A percentile compares a stretch with the other conserved stretches of the same genome.
Evolutionary conservation across 1,140 invertebrate species (phyloP).

Genomic region (Notospermus geniculatus): DNA sequence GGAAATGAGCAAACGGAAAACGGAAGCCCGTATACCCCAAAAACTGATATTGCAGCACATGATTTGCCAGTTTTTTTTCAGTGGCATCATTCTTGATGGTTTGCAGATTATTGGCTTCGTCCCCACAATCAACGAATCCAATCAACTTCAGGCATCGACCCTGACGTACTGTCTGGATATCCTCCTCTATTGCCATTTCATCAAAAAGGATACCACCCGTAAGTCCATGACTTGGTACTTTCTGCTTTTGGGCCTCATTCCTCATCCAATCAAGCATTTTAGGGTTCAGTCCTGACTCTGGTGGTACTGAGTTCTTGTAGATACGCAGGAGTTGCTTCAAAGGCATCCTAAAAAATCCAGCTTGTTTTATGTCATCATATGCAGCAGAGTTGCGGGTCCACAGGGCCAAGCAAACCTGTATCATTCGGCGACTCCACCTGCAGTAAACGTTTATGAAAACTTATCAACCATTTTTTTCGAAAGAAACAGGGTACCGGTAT

Average conservation of each 20-base stretch:
- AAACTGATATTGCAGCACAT: background rate
- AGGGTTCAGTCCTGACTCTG: background rate
- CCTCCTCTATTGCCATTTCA: background rate
- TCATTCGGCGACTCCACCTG: too few relatives aligned
- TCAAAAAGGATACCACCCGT: background rate
- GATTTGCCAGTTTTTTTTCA: background rate
- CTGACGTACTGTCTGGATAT: background rate
- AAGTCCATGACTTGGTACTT: background rate
- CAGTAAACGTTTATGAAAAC: too few relatives aligned
- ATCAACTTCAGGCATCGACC: background rate
- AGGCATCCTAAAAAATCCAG: background rate
- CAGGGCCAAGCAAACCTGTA: background rate
- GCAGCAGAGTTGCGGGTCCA: background rate
- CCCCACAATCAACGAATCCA: background rate
- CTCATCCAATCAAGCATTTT: background rate
- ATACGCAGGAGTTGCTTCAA: background rate
- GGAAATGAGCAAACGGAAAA: background rate
- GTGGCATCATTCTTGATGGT: background rate
- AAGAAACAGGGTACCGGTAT: too few relatives aligned
- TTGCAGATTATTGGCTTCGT: background rate
- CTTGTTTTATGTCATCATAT: background rate
- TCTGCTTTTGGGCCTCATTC: background rate
- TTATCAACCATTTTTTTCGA: too few relatives aligned
- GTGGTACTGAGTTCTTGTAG: background rate
- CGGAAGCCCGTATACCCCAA: background rate